Evolutionary conservation across 2,113 vertebrate species (phyloP).

Genomic region (Syrmaticus mikado): DNA sequence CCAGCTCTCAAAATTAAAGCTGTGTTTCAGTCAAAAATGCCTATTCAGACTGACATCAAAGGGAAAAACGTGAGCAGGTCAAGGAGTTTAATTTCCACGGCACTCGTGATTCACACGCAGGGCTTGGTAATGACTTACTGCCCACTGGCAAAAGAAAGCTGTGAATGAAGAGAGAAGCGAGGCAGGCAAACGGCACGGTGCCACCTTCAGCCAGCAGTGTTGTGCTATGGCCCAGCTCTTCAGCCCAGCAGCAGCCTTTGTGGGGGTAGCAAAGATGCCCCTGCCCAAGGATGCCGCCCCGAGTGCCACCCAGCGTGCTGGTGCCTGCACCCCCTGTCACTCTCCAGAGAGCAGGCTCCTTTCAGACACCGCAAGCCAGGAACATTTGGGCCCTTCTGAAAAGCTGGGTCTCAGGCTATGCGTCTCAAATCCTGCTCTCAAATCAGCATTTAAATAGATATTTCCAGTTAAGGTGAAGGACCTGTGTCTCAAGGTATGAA

Average conservation of each 20-base stretch:
- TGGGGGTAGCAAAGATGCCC: background rate
- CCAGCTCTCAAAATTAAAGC: slow-evolving; percentile 64
- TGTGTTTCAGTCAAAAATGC: slow-evolving; percentile 66
- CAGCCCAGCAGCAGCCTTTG: background rate
- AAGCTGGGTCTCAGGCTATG: background rate
- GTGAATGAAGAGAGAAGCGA: slow-evolving; percentile 40
- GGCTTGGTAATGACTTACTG: slow-evolving; percentile 62
- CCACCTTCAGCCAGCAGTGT: background rate
- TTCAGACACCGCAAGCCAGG: background rate
- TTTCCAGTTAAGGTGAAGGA: background rate
- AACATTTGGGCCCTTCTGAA: background rate
- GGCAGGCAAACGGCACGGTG: background rate
- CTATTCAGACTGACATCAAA: slow-evolving; percentile 75
- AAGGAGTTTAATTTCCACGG: slow-evolving; percentile 76
- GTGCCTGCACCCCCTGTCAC: background rate
- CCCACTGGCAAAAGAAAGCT: slow-evolving; percentile 64
- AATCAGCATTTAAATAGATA: background rate
- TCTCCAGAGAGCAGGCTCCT: background rate
- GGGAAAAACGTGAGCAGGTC: slow-evolving; percentile 62
- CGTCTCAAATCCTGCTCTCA: background rate
- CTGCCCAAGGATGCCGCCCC: background rate
- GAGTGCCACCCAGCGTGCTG: background rate
- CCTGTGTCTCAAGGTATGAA: background rate
- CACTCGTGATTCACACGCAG: slow-evolving; percentile 65
- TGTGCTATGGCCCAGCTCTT: no score